Conservation (phyloP, 2,888 invertebrate genomes). For the Julus scanicus region DNA sequence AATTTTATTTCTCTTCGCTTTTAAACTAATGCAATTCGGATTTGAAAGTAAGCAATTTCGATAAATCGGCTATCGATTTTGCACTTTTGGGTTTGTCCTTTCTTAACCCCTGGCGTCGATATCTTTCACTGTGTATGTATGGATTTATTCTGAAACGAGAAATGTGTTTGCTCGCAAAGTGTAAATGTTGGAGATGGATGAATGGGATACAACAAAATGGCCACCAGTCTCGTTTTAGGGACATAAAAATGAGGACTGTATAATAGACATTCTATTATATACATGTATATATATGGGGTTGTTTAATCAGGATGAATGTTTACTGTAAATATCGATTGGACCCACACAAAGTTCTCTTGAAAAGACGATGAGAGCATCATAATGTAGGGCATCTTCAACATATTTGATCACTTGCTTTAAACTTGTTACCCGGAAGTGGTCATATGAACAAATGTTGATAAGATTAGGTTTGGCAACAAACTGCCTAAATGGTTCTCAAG, state of each 20-base stretch:
- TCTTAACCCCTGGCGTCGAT: slow-evolving; percentile 15
- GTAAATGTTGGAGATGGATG: slow-evolving; percentile 37
- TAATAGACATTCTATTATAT: not conserved
- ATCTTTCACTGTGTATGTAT: not conserved
- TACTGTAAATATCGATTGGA: slow-evolving; percentile 9
- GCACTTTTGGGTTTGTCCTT: slow-evolving; percentile 29
- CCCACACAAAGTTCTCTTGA: not conserved
- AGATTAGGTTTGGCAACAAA: not conserved
- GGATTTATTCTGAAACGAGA: not conserved
- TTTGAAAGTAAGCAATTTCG: slow-evolving; percentile 36
- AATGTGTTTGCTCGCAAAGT: not conserved
- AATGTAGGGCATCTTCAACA: not conserved
- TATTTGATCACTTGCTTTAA: slow-evolving; percentile 6
- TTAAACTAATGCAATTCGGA: slow-evolving; percentile 39
- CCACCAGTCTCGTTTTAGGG: not conserved
- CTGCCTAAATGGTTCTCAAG: not conserved
- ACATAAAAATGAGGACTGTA: not conserved
- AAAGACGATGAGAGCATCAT: not conserved
- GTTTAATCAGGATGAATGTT: slow-evolving; percentile 5
- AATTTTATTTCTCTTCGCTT: not conserved
- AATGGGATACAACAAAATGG: slow-evolving; percentile 39
- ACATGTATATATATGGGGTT: not conserved
- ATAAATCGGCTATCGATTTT: slow-evolving; percentile 36
- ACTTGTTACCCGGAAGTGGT: not conserved
- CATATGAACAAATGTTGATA: not conserved